A percentile compares a stretch with the other conserved stretches of the same genome.
Evolutionary conservation across 2,797 vertebrate genomes (phyloP).

Genomic region (Agapornis canus): DNA sequence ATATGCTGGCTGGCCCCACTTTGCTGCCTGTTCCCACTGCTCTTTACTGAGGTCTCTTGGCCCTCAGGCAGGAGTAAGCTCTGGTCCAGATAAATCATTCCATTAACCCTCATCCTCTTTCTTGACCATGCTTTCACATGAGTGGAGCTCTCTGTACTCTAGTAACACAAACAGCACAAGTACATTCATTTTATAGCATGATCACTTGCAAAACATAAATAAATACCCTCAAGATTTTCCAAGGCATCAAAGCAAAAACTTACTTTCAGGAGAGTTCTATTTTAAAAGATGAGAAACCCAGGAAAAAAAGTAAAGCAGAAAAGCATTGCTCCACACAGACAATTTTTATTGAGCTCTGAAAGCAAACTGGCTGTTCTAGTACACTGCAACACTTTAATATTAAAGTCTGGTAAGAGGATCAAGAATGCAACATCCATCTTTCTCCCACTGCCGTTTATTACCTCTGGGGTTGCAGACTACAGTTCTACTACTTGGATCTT

Average conservation of each 20-base stretch:
- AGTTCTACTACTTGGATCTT: not conserved
- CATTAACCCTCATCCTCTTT: not conserved
- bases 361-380: not conserved
- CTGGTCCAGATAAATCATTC: not conserved
- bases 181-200: not conserved
- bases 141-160: not conserved
- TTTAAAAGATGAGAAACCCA: not conserved
- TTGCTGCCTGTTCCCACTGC: not conserved
- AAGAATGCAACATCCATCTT: not conserved
- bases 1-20: not conserved
- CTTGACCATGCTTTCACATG: not conserved
- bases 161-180: not conserved
- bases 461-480: not conserved
- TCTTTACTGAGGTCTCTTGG: not conserved
- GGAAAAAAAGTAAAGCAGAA: not conserved
- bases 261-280: not conserved
- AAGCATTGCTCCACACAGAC: not conserved
- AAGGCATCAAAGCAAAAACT: not conserved
- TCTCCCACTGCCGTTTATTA: conserved; percentile 29
- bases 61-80: not conserved
- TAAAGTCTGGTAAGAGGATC: not conserved
- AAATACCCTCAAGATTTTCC: not conserved
- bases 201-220: not conserved
- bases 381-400: not conserved
- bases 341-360: not conserved